Evolutionary conservation across 1,140 invertebrate species (phyloP).

Genomic region (Atopsyche davidsoni): DNA sequence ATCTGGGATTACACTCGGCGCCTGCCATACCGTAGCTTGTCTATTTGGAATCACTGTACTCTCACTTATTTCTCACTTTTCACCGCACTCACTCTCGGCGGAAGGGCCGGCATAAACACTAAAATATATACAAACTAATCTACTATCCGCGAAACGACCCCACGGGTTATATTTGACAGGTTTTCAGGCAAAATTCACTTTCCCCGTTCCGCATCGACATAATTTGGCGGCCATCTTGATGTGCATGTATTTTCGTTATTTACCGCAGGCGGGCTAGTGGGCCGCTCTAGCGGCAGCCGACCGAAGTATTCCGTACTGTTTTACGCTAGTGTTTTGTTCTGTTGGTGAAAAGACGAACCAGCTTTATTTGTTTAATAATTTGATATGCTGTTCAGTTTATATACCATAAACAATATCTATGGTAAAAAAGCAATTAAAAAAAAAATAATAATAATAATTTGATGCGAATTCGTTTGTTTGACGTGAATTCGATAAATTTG

Average conservation of each 20-base stretch:
- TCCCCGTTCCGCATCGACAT: constrained; percentile 25
- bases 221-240: constrained; percentile 25
- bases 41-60: constrained; percentile 20
- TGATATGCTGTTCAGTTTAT: too few species aligned
- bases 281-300: constrained; percentile 13
- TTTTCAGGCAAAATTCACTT: constrained; percentile 19
- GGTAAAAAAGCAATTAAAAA: too few species aligned
- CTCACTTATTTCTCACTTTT: constrained; percentile 13
- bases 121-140: constrained; percentile 16
- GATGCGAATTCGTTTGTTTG: too few species aligned
- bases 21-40: constrained; percentile 22
- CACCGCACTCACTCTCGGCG: constrained; percentile 7
- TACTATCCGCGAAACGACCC: constrained; percentile 12
- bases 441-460: too few species aligned
- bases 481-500: too few species aligned
- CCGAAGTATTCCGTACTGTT: too few species aligned
- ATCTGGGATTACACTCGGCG: constrained; percentile 21
- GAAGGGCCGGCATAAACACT: constrained; percentile 1
- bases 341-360: too few species aligned
- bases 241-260: constrained; percentile 25
- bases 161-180: constrained; percentile 19
- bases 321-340: too few species aligned
- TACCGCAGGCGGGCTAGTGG: constrained; percentile 5
- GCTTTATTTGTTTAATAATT: too few species aligned
- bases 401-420: too few species aligned